Evolutionary conservation across 2,888 invertebrate species (phyloP), one percentile per base, ranked within the genome.

Genomic region (Cremastinae sp.): DNA sequence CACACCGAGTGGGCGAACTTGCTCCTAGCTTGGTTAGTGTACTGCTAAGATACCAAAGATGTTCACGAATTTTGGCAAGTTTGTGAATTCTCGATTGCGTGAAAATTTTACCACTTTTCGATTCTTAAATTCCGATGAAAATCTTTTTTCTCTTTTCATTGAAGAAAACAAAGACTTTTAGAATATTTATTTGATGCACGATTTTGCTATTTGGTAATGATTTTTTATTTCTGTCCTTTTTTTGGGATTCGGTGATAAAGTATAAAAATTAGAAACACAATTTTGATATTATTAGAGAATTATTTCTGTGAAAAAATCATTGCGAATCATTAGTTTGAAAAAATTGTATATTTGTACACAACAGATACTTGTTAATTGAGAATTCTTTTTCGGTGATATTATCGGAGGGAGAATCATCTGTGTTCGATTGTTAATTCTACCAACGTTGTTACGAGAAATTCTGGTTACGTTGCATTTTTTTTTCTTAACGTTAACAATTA

Each of bases 41-140:
- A 70, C 70, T 79, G 78, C 79, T 79, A 79, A 71, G 72, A 79
- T 74, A 79, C 79, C 79, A 79, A 79, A 79, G 79, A 79, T 76
- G 65, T 70, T 69, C 74, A 75, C 55, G 47, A 74, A 45, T 18
- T 45, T 53, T 49, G 55, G 51, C 43, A 43, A 10, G 59, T 16
- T 69, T 49, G 14, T 9, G 20, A 20, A 5, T 18, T 51, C 53
- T 28, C 37, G 37, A 62, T 49, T 49, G 2, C 49, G 39, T 61
- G 12, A 28, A 28, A 28, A 2, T 43, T 43, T 43, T 43, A n/a
- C n/a, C n/a, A 28, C 28, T 28, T 28, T 28, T 28, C 28, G 28
- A 39, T 37, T 58, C 14, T 7, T 14, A 41, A 3, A 28, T 28
- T 28, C 28, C 28, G 5, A 28, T 28, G 10, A 41, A 59, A 43